These are phyloP conservation scores for Pachymerium ferrugineum DNA, from an alignment of 2,888 invertebrate species.

Conservation along the genomic window DNA sequence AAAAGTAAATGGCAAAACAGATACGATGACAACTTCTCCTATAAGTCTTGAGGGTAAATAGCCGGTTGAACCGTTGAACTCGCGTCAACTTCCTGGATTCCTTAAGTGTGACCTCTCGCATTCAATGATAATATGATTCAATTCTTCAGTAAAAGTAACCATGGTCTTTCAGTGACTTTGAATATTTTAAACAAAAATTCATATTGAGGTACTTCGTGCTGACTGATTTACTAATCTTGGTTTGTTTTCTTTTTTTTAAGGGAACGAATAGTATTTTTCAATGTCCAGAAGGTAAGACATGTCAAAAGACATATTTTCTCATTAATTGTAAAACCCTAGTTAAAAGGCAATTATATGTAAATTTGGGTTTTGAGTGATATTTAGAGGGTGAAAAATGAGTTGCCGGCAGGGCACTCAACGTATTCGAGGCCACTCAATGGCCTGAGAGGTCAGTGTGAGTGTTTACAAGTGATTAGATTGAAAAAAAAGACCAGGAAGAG, in stretches of 20 bases:
- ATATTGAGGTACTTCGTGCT: too few species aligned
- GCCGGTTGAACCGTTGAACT: slow-evolving; percentile 16
- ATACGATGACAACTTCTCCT: background rate
- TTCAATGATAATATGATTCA: background rate
- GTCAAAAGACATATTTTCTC: too few species aligned
- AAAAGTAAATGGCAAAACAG: background rate
- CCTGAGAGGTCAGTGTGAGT: slow-evolving; percentile 19
- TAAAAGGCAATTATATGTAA: too few species aligned
- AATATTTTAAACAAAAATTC: background rate
- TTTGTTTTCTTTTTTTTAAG: background rate
- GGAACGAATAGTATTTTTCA: slow-evolving; percentile 28
- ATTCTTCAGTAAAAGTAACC: background rate
- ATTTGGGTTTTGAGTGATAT: too few species aligned
- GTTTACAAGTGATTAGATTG: background rate
- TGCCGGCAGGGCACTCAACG: background rate
- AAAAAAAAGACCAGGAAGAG: slow-evolving; percentile 9
- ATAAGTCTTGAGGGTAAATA: slow-evolving; percentile 6
- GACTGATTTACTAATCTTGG: background rate
- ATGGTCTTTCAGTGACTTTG: background rate
- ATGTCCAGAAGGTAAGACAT: slow-evolving; percentile 9
- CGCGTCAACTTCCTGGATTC: slow-evolving; percentile 19
- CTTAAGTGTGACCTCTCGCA: slow-evolving; percentile 3
- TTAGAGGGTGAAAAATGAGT: background rate
- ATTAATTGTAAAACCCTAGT: too few species aligned
- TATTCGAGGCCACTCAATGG: slow-evolving; percentile 4